Conservation (phyloP, 1,140 invertebrate species). For the Archivesica marissinica region DNA sequence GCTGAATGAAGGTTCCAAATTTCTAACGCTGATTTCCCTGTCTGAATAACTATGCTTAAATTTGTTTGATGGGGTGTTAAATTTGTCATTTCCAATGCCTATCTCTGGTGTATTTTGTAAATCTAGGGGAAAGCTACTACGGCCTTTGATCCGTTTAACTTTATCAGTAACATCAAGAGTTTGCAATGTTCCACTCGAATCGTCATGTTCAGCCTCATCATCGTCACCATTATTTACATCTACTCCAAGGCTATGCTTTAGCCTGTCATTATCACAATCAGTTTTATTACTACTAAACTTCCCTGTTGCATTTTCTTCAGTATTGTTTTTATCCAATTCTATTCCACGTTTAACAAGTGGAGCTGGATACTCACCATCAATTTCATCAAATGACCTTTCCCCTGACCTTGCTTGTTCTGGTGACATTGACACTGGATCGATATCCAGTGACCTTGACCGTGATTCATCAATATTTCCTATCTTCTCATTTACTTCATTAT, state of each 20-base stretch:
- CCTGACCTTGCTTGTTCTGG: neutral
- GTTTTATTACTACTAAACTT: neutral
- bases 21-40: neutral
- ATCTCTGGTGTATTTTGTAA: neutral
- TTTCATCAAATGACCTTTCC: constrained; percentile 17
- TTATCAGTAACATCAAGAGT: neutral
- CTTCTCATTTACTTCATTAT: too few species aligned
- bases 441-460: neutral
- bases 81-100: neutral
- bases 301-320: neutral
- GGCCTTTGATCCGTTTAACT: neutral
- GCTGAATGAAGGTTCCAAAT: neutral
- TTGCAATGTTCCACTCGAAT: neutral
- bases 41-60: neutral
- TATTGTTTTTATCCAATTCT: neutral
- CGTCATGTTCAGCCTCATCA: neutral
- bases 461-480: too few species aligned
- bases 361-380: constrained; percentile 5
- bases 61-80: neutral
- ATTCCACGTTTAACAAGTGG: neutral
- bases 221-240: too few species aligned
- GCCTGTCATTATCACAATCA: neutral
- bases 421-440: neutral
- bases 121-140: constrained; percentile 19
- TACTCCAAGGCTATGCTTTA: neutral